A percentile compares a stretch with the other conserved stretches of the same genome.
Conservation (phyloP, 92 coral and sea anemone species). For the Zoanthus sansibaricus region DNA sequence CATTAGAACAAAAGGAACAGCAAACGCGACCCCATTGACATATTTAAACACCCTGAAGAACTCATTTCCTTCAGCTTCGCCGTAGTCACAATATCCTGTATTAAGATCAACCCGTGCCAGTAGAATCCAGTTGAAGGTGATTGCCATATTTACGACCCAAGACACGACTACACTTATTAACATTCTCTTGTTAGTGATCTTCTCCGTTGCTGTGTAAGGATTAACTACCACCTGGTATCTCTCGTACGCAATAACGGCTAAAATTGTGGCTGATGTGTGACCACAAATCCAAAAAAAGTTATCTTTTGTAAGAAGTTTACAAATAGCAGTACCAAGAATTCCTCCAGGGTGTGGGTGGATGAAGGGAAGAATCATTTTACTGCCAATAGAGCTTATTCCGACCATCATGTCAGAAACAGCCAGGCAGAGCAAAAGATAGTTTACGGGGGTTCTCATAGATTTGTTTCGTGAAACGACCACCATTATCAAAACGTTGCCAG, state of each 20-base stretch:
- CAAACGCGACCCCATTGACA: background rate
- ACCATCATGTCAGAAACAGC: slow-evolving; percentile 13
- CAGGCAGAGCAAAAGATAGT: slow-evolving; percentile 12
- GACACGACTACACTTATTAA: background rate
- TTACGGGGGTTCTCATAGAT: slow-evolving; percentile 15
- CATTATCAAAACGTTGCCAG: slow-evolving; percentile 7
- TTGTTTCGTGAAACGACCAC: slow-evolving; percentile 4
- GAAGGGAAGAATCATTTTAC: background rate
- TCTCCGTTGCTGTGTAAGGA: slow-evolving; percentile 11
- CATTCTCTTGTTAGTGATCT: slow-evolving; percentile 16
- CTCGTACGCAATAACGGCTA: slow-evolving; percentile 12
- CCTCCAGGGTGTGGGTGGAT: background rate
- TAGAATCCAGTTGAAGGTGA: background rate
- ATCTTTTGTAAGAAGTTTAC: background rate
- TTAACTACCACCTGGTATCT: slow-evolving; percentile 22
- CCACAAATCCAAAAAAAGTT: slow-evolving; percentile 9
- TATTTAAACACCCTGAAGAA: background rate
- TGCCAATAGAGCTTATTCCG: background rate
- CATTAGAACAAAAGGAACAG: slow-evolving; percentile 15
- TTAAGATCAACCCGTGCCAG: background rate
- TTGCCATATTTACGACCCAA: slow-evolving; percentile 12
- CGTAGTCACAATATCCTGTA: background rate
- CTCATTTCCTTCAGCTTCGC: background rate
- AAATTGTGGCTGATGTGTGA: background rate
- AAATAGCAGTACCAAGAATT: background rate